Evolutionary conservation across 2,113 vertebrate species (phyloP).

Genomic region (Anoplopoma fimbria): DNA sequence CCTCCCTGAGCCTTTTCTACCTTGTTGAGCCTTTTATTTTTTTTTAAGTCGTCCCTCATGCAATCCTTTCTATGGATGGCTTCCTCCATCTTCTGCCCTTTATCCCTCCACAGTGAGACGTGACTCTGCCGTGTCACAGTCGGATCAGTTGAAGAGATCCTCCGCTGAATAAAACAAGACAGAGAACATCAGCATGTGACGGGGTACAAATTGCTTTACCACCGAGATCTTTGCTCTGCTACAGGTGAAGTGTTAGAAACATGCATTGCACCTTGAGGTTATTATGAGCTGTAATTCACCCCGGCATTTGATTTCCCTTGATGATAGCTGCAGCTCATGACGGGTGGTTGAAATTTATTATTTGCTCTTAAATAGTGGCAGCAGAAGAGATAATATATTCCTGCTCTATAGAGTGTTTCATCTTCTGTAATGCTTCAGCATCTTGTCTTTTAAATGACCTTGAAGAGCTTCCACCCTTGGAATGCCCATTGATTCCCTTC

Average conservation of each 20-base stretch:
- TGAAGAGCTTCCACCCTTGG: conserved; percentile 42
- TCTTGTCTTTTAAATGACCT: conserved; percentile 62
- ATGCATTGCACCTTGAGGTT: conserved; percentile 48
- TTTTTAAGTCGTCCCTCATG: conserved; percentile 21
- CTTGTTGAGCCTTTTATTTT: conserved; percentile 20
- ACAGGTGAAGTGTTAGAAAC: conserved; percentile 47
- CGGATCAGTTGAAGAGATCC: conserved; percentile 48
- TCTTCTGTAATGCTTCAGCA: conserved; percentile 24
- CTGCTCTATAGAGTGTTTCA: conserved; percentile 19
- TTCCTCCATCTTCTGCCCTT: conserved; percentile 54
- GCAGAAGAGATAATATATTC: conserved; percentile 49
- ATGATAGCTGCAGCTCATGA: conserved; percentile 34
- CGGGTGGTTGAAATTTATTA: conserved; percentile 18
- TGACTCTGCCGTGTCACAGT: conserved; percentile 54
- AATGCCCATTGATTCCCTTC: conserved; percentile 8
- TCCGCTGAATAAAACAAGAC: conserved; percentile 63
- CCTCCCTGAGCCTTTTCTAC: conserved; percentile 29
- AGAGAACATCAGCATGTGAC: conserved; percentile 38
- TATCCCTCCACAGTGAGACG: conserved; percentile 48
- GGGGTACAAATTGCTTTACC: conserved; percentile 55
- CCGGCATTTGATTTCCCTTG: conserved; percentile 49
- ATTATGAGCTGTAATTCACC: conserved; percentile 54
- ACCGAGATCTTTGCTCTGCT: conserved; percentile 32
- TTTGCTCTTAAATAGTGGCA: conserved; percentile 48
- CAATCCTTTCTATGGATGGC: conserved; percentile 26